Evolutionary conservation across 1,140 invertebrate species (phyloP).

Genomic region (Venustaconcha ellipsiformis): DNA sequence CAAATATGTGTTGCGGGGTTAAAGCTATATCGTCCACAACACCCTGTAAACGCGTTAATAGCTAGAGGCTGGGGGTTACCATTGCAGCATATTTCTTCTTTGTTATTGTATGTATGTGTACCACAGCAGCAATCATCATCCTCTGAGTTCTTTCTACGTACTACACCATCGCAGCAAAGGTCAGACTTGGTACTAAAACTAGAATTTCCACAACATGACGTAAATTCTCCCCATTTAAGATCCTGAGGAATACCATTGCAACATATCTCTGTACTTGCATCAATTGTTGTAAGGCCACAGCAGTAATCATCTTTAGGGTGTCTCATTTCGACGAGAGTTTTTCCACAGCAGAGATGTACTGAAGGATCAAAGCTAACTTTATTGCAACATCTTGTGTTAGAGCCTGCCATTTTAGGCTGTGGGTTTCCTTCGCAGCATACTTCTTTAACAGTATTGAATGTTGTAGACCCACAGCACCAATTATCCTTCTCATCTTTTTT

Average conservation of each 20-base stretch:
- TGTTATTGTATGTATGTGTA: slow-evolving; percentile 9
- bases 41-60: slow-evolving; percentile 1
- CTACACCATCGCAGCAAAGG: slow-evolving; percentile 4
- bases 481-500: slow-evolving; percentile 26
- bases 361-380: slow-evolving; percentile 8
- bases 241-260: slow-evolving; percentile 12
- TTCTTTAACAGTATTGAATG: slow-evolving; percentile 28
- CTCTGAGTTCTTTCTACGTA: slow-evolving; percentile 11
- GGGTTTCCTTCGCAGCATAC: slow-evolving; percentile 31
- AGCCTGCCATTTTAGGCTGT: slow-evolving; percentile 6
- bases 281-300: slow-evolving; percentile 20
- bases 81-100: slow-evolving; percentile 12
- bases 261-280: slow-evolving; percentile 21
- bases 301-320: slow-evolving; percentile 9
- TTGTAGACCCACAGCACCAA: slow-evolving; percentile 30
- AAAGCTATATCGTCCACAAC: slow-evolving; percentile 15
- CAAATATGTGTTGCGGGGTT: slow-evolving; percentile 16
- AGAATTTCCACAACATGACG: slow-evolving; percentile 6
- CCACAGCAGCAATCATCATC: slow-evolving; percentile 29
- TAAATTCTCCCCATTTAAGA: not conserved
- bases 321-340: slow-evolving; percentile 3
- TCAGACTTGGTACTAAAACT: slow-evolving; percentile 6
- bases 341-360: slow-evolving; percentile 5
- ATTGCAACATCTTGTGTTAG: slow-evolving; percentile 21
- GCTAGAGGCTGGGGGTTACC: slow-evolving; percentile 10